Evolutionary conservation across 2,113 vertebrate genomes (phyloP), one percentile per base, ranked within the genome.

Genomic region (Emydura subglobosa): DNA sequence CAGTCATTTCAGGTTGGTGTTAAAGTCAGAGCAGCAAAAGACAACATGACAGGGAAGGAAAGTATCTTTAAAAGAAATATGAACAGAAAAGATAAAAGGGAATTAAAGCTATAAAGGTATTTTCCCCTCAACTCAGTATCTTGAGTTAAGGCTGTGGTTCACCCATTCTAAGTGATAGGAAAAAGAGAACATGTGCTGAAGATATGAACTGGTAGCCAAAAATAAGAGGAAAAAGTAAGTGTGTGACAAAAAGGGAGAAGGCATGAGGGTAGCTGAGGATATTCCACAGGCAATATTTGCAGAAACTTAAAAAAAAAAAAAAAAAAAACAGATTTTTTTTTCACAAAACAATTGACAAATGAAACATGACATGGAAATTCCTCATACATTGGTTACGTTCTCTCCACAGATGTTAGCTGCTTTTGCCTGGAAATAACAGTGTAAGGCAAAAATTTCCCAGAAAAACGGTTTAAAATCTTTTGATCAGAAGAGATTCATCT

Each of bases 331-430:
- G 79, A 74, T 87, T 61, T 53, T 79, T 76, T 78, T 17, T 51
- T 24, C 10, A 61, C 24, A 86, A 76, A 80, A 90, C 44, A 92
- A 87, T 11, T 84, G 74, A 95, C 89, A 90, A 47, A 29, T 93
- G 82, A 89, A 96, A 90, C 83, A 94, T 85, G 87, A 95, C 86
- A 95, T 54, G 59, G 96, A 96, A 95, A 95, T 95, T 97, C 96
- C 94, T 96, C 88, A 95, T 83, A 91, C 95, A 93, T 95, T 92
- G 82, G 84, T 96, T 97, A 96, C 93, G 78, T n/a, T 14, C 82
- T 97, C 94, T 96, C 88, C 94, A 91, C 97, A 97, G 97, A 96
- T 97, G 97, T 97, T 97, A 95, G 94, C 86, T 94, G 94, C 93
- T 97, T 96, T 97, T 89, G 95, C 83, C 87, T 97, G 97, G 96